phyloP scores from a whole-genome alignment of 2,888 invertebrate species.

The Andrena minutula region DNA sequence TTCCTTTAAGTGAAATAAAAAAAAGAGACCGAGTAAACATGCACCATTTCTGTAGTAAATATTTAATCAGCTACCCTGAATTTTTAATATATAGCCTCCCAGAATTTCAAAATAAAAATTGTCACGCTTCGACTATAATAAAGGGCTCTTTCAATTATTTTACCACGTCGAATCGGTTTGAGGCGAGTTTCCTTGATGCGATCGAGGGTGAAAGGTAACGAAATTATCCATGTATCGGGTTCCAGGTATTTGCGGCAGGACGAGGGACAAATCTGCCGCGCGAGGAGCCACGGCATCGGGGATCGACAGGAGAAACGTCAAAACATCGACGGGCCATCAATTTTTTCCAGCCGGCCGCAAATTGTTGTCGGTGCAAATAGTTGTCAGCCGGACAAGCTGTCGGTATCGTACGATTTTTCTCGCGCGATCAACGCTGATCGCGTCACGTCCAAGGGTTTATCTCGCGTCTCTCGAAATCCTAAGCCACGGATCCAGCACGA shows the following conservation, averaged over 20 bases:
- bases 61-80: no score
- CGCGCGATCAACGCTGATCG: background rate
- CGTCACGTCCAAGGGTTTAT: background rate
- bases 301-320: conserved; percentile 18
- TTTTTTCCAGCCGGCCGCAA: conserved; percentile 23
- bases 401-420: conserved; percentile 47
- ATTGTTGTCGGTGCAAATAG: conserved; percentile 44
- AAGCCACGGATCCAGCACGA: background rate
- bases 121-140: background rate
- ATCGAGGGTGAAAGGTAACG: background rate
- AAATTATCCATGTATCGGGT: conserved; percentile 30
- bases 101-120: background rate
- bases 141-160: background rate
- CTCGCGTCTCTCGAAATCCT: background rate
- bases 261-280: conserved; percentile 30
- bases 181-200: background rate
- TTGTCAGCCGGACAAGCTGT: conserved; percentile 42
- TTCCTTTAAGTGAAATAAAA: no score
- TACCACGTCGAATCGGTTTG: background rate
- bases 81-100: no score
- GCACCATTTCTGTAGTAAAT: no score
- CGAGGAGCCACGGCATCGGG: background rate
- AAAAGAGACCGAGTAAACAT: no score
- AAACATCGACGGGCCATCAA: conserved; percentile 45
- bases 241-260: background rate